Evolutionary conservation across 35 echinoderm and acorn worm genomes (phyloP).

Genomic region (Diadema setosum): DNA sequence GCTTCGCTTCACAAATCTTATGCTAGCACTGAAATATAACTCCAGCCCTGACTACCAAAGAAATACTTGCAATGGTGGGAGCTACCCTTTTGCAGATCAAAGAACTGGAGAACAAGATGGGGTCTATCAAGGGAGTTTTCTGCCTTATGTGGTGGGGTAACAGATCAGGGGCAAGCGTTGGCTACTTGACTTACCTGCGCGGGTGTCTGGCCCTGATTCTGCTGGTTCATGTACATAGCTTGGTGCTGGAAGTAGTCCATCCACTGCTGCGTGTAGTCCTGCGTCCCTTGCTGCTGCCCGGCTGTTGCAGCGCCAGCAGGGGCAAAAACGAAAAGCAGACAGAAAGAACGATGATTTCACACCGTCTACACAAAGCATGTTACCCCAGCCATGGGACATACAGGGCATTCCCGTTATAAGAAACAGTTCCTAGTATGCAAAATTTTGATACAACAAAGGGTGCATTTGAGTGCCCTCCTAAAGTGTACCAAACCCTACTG

Average conservation of each 20-base stretch:
- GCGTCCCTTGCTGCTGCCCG: neutral
- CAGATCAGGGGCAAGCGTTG: too few relatives aligned
- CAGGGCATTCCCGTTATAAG: neutral
- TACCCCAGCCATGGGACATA: neutral
- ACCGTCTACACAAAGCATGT: too few relatives aligned
- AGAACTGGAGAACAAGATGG: too few relatives aligned
- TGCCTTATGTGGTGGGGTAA: too few relatives aligned
- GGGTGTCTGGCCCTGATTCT: neutral
- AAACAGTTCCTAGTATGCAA: neutral
- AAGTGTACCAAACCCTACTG: too few relatives aligned
- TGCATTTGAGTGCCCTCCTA: neutral
- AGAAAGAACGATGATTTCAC: neutral
- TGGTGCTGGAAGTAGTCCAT: slow-evolving; percentile 15
- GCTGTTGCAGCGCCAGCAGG: neutral
- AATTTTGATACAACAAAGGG: neutral
- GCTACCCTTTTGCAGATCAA: too few relatives aligned
- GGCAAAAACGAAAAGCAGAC: neutral
- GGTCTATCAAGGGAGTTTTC: too few relatives aligned
- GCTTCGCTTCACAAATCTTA: too few relatives aligned
- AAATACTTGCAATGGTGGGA: too few relatives aligned
- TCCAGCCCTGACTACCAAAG: too few relatives aligned
- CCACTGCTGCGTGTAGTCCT: slow-evolving; percentile 12
- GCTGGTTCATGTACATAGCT: neutral
- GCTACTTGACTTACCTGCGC: neutral
- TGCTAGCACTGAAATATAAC: too few relatives aligned